phyloP scores from a whole-genome alignment of 2,888 invertebrate species.

The Meta bourneti region DNA sequence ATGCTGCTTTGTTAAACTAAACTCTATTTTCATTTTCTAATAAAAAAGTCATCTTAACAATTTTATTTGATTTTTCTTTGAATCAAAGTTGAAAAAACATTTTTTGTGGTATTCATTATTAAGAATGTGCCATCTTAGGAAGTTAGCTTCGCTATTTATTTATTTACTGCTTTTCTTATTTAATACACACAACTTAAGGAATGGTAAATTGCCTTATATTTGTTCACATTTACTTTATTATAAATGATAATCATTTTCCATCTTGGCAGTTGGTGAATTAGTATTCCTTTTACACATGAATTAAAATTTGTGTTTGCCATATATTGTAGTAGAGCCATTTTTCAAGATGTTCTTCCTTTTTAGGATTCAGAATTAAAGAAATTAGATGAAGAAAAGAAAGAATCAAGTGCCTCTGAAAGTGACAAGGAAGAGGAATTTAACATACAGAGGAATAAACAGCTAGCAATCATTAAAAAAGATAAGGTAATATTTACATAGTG shows the following conservation, averaged over 20 bases:
- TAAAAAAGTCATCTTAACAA: too few relatives aligned
- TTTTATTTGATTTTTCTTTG: too few relatives aligned
- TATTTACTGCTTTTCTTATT: too few relatives aligned
- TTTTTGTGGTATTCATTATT: too few relatives aligned
- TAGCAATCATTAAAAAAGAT: slow-evolving; percentile 87
- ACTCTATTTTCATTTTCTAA: too few relatives aligned
- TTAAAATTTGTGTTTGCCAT: slow-evolving; percentile 16
- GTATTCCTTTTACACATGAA: not conserved
- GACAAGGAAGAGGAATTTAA: slow-evolving; percentile 81
- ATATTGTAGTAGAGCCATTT: not conserved
- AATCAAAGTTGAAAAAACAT: too few relatives aligned
- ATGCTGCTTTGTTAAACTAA: too few relatives aligned
- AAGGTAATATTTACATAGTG: slow-evolving; percentile 82
- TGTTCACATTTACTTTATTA: not conserved
- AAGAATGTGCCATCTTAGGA: too few relatives aligned
- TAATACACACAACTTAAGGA: too few relatives aligned
- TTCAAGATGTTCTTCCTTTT: not conserved
- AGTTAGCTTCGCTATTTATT: too few relatives aligned
- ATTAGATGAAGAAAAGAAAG: slow-evolving; percentile 78
- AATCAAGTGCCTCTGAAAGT: slow-evolving; percentile 79
- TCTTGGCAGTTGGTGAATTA: not conserved
- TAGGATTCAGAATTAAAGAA: slow-evolving; percentile 80
- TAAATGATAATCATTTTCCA: not conserved
- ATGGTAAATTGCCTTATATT: not conserved
- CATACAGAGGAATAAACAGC: slow-evolving; percentile 82